Evolutionary conservation across 1,140 invertebrate species (phyloP).

Genomic region (Drosophila sp.): DNA sequence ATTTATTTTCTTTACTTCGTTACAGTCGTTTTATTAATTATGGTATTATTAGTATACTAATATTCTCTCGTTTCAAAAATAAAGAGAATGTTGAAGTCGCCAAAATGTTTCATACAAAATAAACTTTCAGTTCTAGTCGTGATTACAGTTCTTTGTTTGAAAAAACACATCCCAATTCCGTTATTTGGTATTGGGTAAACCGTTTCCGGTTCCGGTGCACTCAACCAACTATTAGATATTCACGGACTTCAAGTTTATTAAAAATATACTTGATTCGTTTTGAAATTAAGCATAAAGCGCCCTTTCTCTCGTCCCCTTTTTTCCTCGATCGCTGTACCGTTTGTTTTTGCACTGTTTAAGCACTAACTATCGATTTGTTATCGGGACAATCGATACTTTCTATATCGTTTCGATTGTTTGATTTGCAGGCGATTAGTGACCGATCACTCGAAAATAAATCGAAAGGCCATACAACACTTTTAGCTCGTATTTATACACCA

Average conservation of each 20-base stretch:
- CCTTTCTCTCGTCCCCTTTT: not conserved
- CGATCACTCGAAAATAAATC: slow-evolving; percentile 73
- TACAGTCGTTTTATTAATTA: no score
- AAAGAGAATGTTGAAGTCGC: not conserved
- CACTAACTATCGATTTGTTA: not conserved
- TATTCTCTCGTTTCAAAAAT: no score
- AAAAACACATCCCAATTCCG: not conserved
- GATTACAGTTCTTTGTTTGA: not conserved
- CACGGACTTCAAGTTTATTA: no score
- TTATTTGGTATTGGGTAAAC: not conserved
- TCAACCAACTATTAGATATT: not conserved
- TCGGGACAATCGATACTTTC: not conserved
- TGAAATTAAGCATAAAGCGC: no score
- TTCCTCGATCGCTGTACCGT: not conserved
- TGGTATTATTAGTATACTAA: no score
- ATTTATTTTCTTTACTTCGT: no score
- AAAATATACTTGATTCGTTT: no score
- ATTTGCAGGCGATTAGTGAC: slow-evolving; percentile 27
- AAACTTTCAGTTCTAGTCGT: not conserved
- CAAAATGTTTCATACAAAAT: not conserved
- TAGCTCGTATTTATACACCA: slow-evolving; percentile 9
- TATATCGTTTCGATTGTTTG: not conserved
- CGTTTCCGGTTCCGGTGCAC: not conserved
- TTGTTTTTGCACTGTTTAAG: not conserved
- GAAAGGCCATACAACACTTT: slow-evolving; percentile 37